Evolutionary conservation across 2,113 vertebrate species (phyloP).

Genomic region (Eptatretus burgeri): DNA sequence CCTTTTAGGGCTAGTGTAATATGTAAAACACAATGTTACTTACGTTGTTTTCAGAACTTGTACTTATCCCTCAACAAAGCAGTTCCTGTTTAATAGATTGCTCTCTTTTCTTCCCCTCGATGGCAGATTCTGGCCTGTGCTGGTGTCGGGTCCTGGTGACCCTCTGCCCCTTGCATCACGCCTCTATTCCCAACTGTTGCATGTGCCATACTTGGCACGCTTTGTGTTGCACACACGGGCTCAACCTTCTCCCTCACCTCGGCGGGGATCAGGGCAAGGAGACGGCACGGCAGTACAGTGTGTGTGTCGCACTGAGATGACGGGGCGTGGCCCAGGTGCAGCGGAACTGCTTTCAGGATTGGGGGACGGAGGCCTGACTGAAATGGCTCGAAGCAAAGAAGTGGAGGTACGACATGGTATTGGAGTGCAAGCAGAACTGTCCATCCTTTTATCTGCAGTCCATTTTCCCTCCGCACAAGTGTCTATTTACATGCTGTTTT

Average conservation of each 20-base stretch:
- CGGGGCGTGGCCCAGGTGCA: background rate
- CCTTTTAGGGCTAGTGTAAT: no score
- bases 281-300: background rate
- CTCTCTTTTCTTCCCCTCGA: no score
- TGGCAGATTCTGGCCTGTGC: slow-evolving; percentile 3
- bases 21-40: no score
- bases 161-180: background rate
- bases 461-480: no score
- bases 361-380: background rate
- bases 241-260: background rate
- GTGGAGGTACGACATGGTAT: background rate
- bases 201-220: background rate
- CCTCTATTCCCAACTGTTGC: background rate
- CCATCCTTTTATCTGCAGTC: no score
- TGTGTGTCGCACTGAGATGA: background rate
- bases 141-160: background rate
- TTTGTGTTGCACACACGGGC: slow-evolving; percentile 1
- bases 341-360: no score
- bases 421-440: no score
- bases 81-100: no score
- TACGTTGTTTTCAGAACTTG: no score
- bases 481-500: no score
- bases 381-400: slow-evolving; percentile 4
- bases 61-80: no score
- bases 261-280: background rate